These are phyloP conservation scores for Tuberolachnus salignus DNA, from an alignment of 2,888 invertebrate genomes.

Conservation along the genomic window DNA sequence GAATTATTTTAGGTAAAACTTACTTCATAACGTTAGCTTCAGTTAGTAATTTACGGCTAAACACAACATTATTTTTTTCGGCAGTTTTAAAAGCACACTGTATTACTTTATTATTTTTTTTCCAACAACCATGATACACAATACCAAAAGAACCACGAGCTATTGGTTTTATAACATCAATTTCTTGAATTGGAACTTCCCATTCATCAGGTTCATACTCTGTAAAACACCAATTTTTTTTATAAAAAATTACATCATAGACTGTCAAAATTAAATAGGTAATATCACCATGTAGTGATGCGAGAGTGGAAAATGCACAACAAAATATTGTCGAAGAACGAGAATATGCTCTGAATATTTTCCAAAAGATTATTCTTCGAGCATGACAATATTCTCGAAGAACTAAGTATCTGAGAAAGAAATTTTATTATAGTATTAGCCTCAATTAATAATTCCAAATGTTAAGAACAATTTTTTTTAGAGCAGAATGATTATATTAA, in stretches of 20 bases:
- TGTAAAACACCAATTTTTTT: constrained; percentile 11
- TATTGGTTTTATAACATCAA: constrained; percentile 67
- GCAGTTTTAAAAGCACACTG: constrained; percentile 72
- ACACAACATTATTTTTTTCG: constrained; percentile 66
- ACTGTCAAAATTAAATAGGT: background rate
- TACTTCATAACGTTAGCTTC: constrained; percentile 78
- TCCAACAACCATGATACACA: constrained; percentile 70
- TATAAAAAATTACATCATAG: background rate
- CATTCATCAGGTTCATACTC: constrained; percentile 73
- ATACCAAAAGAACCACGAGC: constrained; percentile 79
- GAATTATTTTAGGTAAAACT: constrained; percentile 59
- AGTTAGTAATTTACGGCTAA: constrained; percentile 66
- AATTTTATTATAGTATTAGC: too few species aligned
- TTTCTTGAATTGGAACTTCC: constrained; percentile 71
- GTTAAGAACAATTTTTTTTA: too few species aligned
- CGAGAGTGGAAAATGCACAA: too few species aligned
- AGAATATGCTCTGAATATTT: too few species aligned
- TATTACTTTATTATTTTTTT: constrained; percentile 60
- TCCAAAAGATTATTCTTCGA: too few species aligned
- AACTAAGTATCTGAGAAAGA: too few species aligned
- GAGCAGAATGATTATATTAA: too few species aligned
- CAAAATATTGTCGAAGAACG: too few species aligned
- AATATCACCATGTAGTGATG: background rate
- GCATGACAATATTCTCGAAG: too few species aligned
- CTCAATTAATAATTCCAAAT: too few species aligned